phyloP scores from a whole-genome alignment of 1,140 invertebrate genomes.

The Eriocheir sinensis region DNA sequence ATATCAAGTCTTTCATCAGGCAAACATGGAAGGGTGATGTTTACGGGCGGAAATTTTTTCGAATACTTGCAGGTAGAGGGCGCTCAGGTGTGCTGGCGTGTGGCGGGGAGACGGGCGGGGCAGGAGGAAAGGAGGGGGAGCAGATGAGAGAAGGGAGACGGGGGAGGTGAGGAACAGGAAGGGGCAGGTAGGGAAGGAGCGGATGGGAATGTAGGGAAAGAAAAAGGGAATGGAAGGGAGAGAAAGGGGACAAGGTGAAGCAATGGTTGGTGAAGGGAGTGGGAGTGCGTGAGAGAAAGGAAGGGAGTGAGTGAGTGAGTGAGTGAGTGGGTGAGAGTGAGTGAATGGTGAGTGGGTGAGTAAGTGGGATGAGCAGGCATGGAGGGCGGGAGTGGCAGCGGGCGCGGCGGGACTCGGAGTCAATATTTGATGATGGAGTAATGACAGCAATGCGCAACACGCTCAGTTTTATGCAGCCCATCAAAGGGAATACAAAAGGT shows the following conservation, averaged over 20 bases:
- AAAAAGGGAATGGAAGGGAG: no score
- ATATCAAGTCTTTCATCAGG: neutral
- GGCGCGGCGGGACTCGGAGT: neutral
- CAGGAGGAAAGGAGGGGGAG: no score
- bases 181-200: no score
- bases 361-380: no score
- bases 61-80: slow-evolving; percentile 9
- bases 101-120: neutral
- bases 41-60: neutral
- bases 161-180: no score
- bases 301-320: neutral
- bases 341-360: no score
- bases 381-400: neutral
- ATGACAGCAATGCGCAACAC: slow-evolving; percentile 38
- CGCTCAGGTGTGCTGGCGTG: no score
- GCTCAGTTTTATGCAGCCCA: slow-evolving; percentile 46
- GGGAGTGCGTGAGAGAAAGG: neutral
- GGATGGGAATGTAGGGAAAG: no score
- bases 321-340: neutral
- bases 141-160: no score
- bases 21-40: slow-evolving; percentile 3
- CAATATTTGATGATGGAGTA: slow-evolving; percentile 59
- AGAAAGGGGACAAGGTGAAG: neutral
- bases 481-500: slow-evolving; percentile 63
- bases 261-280: neutral